Evolutionary conservation across 2,888 invertebrate species (phyloP).

Genomic region (Cephus pulcher): DNA sequence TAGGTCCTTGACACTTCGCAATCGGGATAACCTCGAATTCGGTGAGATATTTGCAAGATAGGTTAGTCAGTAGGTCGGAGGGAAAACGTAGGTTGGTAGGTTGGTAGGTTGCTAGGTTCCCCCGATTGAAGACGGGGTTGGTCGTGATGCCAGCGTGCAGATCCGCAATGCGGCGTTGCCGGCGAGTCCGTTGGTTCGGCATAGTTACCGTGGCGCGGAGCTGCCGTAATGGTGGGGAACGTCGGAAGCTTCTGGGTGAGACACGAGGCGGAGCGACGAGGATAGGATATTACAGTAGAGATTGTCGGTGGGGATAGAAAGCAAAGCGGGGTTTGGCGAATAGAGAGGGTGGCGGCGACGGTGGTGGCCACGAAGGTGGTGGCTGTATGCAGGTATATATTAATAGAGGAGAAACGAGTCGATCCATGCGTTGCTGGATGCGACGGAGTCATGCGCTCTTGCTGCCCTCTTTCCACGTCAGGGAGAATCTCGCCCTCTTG

Average conservation of each 20-base stretch:
- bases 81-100: conserved; percentile 26
- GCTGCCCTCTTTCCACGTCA: conserved; percentile 32
- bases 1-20: neutral
- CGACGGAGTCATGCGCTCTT: conserved; percentile 57
- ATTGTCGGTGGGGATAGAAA: neutral
- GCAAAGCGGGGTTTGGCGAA: conserved; percentile 1
- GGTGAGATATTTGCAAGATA: neutral
- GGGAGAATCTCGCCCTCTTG: conserved; percentile 22
- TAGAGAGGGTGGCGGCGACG: conserved; percentile 11
- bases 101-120: conserved; percentile 27
- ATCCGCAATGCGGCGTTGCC: conserved; percentile 66
- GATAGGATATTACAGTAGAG: neutral
- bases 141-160: conserved; percentile 58
- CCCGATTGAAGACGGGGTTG: conserved; percentile 36
- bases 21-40: neutral
- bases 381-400: conserved; percentile 37
- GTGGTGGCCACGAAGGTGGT: neutral
- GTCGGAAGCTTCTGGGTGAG: neutral
- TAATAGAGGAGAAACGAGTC: conserved; percentile 41
- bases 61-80: neutral
- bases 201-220: conserved; percentile 28
- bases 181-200: conserved; percentile 51
- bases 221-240: neutral
- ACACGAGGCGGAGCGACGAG: neutral
- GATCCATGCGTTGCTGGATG: conserved; percentile 58